Evolutionary conservation across 1,140 invertebrate species (phyloP).

Genomic region (Branchinecta lindahli): DNA sequence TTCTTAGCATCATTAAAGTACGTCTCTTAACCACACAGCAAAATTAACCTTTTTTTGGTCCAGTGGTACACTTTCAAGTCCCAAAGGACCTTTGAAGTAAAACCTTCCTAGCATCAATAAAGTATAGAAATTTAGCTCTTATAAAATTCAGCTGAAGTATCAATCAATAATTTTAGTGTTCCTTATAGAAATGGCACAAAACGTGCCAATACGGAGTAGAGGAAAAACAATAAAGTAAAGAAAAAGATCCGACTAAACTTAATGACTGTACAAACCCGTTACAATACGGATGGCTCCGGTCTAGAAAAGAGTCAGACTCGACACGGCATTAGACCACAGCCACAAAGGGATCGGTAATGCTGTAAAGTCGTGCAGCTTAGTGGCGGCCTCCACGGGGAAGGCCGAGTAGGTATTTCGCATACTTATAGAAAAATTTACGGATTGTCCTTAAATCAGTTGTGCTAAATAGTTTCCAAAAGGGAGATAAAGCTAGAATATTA

Average conservation of each 20-base stretch:
- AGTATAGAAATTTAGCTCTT: no score
- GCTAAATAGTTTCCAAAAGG: neutral
- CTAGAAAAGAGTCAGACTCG: neutral
- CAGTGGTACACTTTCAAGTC: no score
- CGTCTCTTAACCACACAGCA: no score
- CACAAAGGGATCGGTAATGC: slow-evolving; percentile 4
- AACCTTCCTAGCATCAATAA: no score
- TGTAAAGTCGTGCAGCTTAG: neutral
- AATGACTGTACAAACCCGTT: neutral
- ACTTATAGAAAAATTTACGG: neutral
- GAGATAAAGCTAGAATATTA: slow-evolving; percentile 5
- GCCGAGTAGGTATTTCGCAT: neutral
- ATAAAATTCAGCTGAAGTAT: no score
- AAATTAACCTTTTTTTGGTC: no score
- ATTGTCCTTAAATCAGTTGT: no score
- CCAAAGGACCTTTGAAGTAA: no score
- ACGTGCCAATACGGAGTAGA: neutral
- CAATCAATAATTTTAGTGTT: slow-evolving; percentile 1
- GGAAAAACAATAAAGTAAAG: neutral
- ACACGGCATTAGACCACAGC: neutral
- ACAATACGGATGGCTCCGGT: slow-evolving; percentile 4
- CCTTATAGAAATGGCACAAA: neutral
- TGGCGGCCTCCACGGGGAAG: neutral
- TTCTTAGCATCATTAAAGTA: no score
- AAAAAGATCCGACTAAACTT: neutral